Evolutionary conservation across 35 echinoderm and acorn worm genomes (phyloP).

Genomic region (Chiridota heheva): DNA sequence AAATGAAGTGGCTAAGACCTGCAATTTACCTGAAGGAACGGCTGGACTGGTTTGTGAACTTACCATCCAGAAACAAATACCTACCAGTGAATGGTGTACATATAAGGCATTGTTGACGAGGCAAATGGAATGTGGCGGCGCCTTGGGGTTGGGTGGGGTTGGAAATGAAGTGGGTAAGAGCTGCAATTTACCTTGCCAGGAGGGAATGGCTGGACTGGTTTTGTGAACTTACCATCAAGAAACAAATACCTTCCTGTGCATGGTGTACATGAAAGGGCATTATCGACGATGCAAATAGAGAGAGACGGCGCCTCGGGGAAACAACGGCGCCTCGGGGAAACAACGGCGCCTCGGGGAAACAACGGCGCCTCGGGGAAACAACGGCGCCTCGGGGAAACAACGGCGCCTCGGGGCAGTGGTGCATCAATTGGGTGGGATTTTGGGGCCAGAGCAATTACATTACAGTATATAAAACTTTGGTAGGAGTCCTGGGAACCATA

Average conservation of each 20-base stretch:
- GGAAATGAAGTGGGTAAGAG: neutral
- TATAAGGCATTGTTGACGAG: neutral
- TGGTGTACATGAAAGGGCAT: too few species aligned
- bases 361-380: too few species aligned
- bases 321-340: too few species aligned
- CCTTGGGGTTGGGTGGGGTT: neutral
- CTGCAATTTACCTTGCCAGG: neutral
- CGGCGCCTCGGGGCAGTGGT: too few species aligned
- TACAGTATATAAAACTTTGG: too few species aligned
- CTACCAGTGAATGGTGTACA: neutral
- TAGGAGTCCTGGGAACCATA: too few species aligned
- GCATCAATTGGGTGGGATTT: too few species aligned
- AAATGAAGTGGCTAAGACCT: neutral
- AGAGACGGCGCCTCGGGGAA: neutral
- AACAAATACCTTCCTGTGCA: neutral
- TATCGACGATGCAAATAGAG: neutral
- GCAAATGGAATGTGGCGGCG: neutral
- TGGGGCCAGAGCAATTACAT: too few species aligned
- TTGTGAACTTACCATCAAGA: neutral
- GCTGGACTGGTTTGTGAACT: neutral
- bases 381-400: too few species aligned
- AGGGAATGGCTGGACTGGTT: neutral
- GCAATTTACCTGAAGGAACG: neutral
- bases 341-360: too few species aligned
- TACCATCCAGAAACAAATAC: neutral